Percentiles rank a stretch among this genome's conserved stretches.
These are phyloP conservation scores for Hippopotamyrus pictus DNA, from an alignment of 2,797 vertebrate genomes.

Conservation along the genomic window DNA sequence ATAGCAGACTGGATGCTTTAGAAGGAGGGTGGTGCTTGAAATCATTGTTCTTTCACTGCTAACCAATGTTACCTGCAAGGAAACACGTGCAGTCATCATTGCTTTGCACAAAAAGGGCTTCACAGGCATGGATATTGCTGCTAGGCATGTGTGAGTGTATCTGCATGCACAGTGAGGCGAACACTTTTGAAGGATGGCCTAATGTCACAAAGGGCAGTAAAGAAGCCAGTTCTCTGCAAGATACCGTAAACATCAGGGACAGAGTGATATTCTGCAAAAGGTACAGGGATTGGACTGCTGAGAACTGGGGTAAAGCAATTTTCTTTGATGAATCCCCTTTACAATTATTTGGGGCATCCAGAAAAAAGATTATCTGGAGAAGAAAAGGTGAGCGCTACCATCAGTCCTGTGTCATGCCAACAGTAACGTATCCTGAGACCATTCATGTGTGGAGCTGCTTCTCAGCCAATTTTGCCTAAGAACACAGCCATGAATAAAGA, in stretches of 20 bases:
- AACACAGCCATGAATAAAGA: too few species aligned
- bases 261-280: not conserved
- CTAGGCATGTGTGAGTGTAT: not conserved
- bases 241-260: not conserved
- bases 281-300: not conserved
- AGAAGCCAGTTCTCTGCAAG: not conserved
- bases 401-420: not conserved
- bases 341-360: not conserved
- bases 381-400: not conserved
- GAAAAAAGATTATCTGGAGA: not conserved
- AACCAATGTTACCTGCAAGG: not conserved
- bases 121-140: not conserved
- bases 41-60: not conserved
- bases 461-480: too few species aligned
- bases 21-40: not conserved
- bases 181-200: not conserved
- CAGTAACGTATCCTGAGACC: not conserved
- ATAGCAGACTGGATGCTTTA: not conserved
- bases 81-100: not conserved
- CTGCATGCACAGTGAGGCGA: not conserved
- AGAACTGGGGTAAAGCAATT: not conserved
- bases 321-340: not conserved
- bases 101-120: not conserved
- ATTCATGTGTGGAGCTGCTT: too few species aligned
- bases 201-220: not conserved